Percentiles rank a stretch among this genome's conserved stretches.
phyloP scores from a whole-genome alignment of 2,797 vertebrate species.

The Lacerta agilis region DNA sequence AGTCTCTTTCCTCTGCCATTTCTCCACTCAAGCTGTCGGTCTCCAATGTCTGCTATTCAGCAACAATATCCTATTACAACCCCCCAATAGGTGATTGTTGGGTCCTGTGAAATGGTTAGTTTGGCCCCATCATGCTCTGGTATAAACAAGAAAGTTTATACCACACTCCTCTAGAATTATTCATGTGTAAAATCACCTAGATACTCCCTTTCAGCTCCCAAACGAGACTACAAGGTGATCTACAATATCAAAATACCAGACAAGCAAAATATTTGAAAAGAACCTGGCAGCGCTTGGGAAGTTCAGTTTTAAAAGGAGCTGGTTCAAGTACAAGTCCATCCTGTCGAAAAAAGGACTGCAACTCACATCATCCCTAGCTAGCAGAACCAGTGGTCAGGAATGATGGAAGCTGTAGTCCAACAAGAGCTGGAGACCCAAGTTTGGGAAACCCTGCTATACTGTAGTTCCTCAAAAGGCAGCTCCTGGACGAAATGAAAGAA shows the following conservation, averaged over 20 bases:
- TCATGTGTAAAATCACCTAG: neutral
- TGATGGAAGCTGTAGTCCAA: no score
- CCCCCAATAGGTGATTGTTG: neutral
- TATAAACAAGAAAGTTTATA: neutral
- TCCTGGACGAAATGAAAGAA: neutral
- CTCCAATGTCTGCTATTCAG: neutral
- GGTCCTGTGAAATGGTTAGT: neutral
- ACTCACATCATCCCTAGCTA: neutral
- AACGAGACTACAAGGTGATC: neutral
- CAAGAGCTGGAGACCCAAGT: no score
- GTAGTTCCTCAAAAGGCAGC: neutral
- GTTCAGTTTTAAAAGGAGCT: no score
- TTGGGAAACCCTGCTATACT: no score
- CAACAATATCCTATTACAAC: neutral
- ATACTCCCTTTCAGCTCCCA: neutral
- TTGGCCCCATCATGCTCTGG: neutral
- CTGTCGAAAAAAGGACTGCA: no score
- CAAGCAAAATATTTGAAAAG: no score
- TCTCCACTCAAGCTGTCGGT: neutral
- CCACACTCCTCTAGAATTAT: neutral
- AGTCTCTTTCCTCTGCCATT: neutral
- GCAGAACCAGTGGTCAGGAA: neutral
- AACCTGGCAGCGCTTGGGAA: no score
- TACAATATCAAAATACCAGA: neutral
- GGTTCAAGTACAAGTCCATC: no score